A percentile compares a stretch with the other conserved stretches of the same genome.
These are phyloP conservation scores for Cheilosia pagana DNA, from an alignment of 2,888 invertebrate genomes.

Conservation along the genomic window DNA sequence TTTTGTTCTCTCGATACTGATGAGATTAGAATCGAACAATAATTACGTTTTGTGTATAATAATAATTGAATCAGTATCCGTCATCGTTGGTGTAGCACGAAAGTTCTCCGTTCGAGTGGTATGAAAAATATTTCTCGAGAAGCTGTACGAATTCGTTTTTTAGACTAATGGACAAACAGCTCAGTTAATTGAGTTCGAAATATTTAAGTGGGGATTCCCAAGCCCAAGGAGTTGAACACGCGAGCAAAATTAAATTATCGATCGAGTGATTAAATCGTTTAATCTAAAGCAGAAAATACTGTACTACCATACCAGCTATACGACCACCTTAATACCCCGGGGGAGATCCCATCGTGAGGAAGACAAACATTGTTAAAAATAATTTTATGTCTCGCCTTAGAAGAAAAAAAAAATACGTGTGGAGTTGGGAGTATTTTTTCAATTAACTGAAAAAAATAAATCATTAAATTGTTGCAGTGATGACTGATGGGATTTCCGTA, in stretches of 20 bases:
- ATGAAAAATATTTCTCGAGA: slow-evolving; percentile 10
- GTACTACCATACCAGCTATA: neutral
- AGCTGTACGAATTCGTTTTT: neutral
- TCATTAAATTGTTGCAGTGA: slow-evolving; percentile 39
- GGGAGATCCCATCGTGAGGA: neutral
- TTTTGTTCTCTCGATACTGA: slow-evolving; percentile 32
- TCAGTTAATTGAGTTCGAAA: slow-evolving; percentile 12
- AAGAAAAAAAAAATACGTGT: neutral
- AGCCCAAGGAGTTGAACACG: slow-evolving; percentile 19
- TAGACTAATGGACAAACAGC: slow-evolving; percentile 15
- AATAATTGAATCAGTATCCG: slow-evolving; percentile 45
- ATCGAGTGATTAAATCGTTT: slow-evolving; percentile 33
- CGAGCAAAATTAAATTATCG: slow-evolving; percentile 14
- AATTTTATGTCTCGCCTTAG: neutral
- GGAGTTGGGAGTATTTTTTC: slow-evolving; percentile 11
- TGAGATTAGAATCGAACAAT: slow-evolving; percentile 68
- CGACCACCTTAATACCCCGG: neutral
- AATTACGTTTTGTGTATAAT: slow-evolving; percentile 48
- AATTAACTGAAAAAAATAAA: slow-evolving; percentile 44
- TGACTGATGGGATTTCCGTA: slow-evolving; percentile 42
- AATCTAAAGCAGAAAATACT: slow-evolving; percentile 53
- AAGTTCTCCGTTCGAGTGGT: neutral
- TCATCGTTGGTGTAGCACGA: slow-evolving; percentile 37
- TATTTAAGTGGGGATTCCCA: slow-evolving; percentile 28
- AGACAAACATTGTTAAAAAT: slow-evolving; percentile 43